A percentile compares a stretch with the other conserved stretches of the same genome.
These are phyloP conservation scores for Phasia obesa DNA, from an alignment of 2,888 invertebrate genomes.

Conservation along the genomic window DNA sequence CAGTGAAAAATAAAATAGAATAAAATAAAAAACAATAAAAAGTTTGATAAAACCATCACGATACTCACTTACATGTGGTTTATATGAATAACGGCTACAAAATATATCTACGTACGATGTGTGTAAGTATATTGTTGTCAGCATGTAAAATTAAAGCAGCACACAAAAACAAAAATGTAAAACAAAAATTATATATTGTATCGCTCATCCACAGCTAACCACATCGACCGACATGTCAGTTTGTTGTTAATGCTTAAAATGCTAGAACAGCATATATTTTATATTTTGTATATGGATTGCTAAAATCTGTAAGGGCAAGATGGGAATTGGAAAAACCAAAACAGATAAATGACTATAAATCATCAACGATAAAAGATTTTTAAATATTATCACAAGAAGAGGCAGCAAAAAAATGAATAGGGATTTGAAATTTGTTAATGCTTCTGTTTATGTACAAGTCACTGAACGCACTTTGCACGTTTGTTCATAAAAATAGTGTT, in stretches of 20 bases:
- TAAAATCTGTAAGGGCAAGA: background rate
- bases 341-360: background rate
- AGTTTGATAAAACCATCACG: slow-evolving; percentile 30
- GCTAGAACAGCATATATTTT: slow-evolving; percentile 20
- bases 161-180: background rate
- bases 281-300: background rate
- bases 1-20: background rate
- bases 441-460: too few relatives aligned
- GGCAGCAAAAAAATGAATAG: too few relatives aligned
- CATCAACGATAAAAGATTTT: too few relatives aligned
- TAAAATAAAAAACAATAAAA: slow-evolving; percentile 3
- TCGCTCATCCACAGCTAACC: slow-evolving; percentile 67
- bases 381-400: too few relatives aligned
- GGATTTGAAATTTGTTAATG: too few relatives aligned
- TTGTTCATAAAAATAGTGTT: too few relatives aligned
- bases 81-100: slow-evolving; percentile 25
- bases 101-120: background rate
- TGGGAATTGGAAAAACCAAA: background rate
- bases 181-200: slow-evolving; percentile 32
- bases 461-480: too few relatives aligned
- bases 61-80: slow-evolving; percentile 23
- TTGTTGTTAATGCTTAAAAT: slow-evolving; percentile 55
- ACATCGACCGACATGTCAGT: slow-evolving; percentile 69
- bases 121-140: too few relatives aligned
- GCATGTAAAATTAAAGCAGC: background rate